A percentile compares a stretch with the other conserved stretches of the same genome.
phyloP scores from a whole-genome alignment of 2,797 vertebrate species.

The Pipistrellus pygmaeus region DNA sequence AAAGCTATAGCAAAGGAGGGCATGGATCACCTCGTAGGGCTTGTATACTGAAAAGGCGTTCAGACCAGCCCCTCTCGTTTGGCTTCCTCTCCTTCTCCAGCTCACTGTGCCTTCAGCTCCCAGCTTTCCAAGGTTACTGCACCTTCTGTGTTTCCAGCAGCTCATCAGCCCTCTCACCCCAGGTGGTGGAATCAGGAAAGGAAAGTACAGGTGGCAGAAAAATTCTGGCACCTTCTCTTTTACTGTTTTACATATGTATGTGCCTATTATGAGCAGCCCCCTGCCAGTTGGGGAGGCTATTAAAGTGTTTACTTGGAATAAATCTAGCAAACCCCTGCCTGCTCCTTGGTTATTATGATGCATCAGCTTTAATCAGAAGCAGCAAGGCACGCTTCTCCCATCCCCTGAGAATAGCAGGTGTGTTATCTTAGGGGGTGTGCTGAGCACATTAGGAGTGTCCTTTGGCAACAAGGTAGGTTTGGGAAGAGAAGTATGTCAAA shows the following conservation, averaged over 20 bases:
- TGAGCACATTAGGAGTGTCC: not conserved
- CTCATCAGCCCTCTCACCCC: slow-evolving; percentile 19
- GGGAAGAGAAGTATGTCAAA: not conserved
- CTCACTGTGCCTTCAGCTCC: not conserved
- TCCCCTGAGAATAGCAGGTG: slow-evolving; percentile 39
- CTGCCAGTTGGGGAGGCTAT: slow-evolving; percentile 64
- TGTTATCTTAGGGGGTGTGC: slow-evolving; percentile 1
- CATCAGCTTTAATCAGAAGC: slow-evolving; percentile 32
- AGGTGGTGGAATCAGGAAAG: slow-evolving; percentile 52
- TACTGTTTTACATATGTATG: slow-evolving; percentile 70
- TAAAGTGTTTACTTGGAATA: slow-evolving; percentile 61
- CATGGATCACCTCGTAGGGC: not conserved
- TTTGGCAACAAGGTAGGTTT: not conserved
- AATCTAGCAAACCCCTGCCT: slow-evolving; percentile 46
- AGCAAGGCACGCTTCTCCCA: not conserved
- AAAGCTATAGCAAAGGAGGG: not conserved
- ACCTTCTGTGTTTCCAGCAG: slow-evolving; percentile 36
- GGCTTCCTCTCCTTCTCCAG: not conserved
- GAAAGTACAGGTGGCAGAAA: slow-evolving; percentile 54
- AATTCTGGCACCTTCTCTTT: slow-evolving; percentile 48
- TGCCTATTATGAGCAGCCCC: slow-evolving; percentile 35
- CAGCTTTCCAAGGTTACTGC: slow-evolving; percentile 52
- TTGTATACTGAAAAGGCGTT: not conserved
- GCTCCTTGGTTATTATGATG: slow-evolving; percentile 33
- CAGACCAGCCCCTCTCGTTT: not conserved